These are phyloP conservation scores for Passer montanus DNA, from an alignment of 2,113 vertebrate genomes.

Conservation along the genomic window DNA sequence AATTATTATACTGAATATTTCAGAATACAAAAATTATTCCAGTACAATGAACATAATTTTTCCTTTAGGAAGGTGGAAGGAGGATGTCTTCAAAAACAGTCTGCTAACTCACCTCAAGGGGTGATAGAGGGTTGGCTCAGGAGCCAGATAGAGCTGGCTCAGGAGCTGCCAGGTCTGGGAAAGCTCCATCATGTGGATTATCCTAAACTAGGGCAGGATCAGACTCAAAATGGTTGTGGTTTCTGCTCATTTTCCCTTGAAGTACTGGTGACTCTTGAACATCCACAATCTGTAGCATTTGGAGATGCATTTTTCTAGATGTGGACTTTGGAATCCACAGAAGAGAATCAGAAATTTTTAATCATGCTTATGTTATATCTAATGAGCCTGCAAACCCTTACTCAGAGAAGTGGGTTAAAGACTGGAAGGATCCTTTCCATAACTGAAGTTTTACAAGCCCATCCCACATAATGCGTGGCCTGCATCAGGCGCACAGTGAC, in stretches of 20 bases:
- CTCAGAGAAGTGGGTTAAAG: background rate
- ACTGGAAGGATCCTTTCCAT: background rate
- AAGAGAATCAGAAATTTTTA: background rate
- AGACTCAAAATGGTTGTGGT: background rate
- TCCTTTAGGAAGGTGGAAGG: background rate
- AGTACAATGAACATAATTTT: background rate
- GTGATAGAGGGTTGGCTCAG: background rate
- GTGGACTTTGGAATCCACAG: background rate
- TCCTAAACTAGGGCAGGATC: background rate
- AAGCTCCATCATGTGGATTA: background rate
- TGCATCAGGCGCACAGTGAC: background rate
- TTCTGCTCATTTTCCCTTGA: background rate
- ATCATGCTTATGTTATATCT: background rate
- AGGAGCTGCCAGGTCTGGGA: background rate
- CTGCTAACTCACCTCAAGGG: background rate
- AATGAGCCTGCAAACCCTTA: background rate
- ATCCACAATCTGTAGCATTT: background rate
- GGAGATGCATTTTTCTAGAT: background rate
- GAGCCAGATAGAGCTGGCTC: background rate
- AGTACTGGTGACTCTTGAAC: background rate
- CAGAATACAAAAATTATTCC: background rate
- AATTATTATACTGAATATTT: background rate
- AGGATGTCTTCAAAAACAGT: background rate
- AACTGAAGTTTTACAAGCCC: background rate
- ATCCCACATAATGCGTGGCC: rapidly evolving